Conservation (phyloP, 2,888 invertebrate species). For the Eilema sororculum region DNA sequence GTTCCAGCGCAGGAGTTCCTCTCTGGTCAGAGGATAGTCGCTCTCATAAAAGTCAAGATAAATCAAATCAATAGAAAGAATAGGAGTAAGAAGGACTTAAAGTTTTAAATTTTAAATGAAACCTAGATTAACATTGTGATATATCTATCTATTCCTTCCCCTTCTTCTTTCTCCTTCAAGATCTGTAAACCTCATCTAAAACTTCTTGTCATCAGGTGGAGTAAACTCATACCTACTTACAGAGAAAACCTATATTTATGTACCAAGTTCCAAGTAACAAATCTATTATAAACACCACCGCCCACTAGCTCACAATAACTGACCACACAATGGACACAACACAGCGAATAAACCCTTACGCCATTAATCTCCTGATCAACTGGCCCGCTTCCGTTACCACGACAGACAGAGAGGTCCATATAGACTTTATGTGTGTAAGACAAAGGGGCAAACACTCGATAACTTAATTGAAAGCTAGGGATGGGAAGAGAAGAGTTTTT, state of each 20-base stretch:
- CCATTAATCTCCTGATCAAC: slow-evolving; percentile 79
- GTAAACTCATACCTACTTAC: not conserved
- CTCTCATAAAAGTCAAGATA: not conserved
- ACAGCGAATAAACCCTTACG: slow-evolving; percentile 63
- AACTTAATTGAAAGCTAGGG: slow-evolving; percentile 82
- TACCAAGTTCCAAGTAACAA: not conserved
- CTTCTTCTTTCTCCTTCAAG: no score
- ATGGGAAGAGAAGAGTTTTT: slow-evolving; percentile 57
- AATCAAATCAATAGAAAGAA: no score
- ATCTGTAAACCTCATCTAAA: no score
- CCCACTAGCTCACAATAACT: slow-evolving; percentile 18
- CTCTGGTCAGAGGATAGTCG: no score
- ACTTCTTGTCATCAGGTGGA: no score
- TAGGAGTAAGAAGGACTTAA: no score
- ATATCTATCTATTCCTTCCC: no score
- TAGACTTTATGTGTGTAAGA: slow-evolving; percentile 34
- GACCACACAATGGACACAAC: slow-evolving; percentile 42
- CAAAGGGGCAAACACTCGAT: slow-evolving; percentile 65
- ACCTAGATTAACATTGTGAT: no score
- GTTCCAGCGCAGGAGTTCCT: no score
- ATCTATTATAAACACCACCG: not conserved
- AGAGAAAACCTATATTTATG: not conserved
- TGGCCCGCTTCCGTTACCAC: slow-evolving; percentile 75
- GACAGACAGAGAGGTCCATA: slow-evolving; percentile 57
- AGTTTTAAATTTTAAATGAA: no score